Conservation (phyloP, 2,797 vertebrate genomes). For the Borostomias antarcticus region DNA sequence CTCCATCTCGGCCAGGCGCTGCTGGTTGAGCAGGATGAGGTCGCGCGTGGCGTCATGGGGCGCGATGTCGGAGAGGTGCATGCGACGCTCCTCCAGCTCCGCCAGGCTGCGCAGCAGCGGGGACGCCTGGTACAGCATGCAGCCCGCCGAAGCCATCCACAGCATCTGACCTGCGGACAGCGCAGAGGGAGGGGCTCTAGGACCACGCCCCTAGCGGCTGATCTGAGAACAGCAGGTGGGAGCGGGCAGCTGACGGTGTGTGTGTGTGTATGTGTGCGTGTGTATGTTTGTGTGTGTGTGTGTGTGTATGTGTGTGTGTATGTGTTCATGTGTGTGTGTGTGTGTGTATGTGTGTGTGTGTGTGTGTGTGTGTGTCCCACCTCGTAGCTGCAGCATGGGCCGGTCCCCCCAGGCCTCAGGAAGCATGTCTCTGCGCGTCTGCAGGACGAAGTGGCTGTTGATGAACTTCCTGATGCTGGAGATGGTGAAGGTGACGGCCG, state of each 20-base stretch:
- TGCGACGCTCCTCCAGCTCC: constrained; percentile 78
- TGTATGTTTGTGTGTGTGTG: constrained; percentile 9
- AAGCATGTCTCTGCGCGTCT: constrained; percentile 75
- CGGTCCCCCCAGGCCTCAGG: constrained; percentile 71
- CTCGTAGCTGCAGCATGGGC: constrained; percentile 76
- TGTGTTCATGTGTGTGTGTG: not conserved
- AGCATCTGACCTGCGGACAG: constrained; percentile 80
- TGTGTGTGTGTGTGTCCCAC: constrained; percentile 33
- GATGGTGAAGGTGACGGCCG: constrained; percentile 76
- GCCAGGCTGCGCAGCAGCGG: constrained; percentile 77
- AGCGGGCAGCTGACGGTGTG: not conserved
- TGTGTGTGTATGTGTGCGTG: not conserved
- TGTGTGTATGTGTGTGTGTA: constrained; percentile 6
- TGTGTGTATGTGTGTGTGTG: constrained; percentile 17
- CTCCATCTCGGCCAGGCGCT: constrained; percentile 81
- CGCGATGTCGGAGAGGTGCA: constrained; percentile 83
- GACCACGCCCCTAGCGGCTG: not conserved
- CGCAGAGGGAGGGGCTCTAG: not conserved
- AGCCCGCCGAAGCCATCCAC: constrained; percentile 79
- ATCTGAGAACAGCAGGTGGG: not conserved
- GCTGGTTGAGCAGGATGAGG: constrained; percentile 82
- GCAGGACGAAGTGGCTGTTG: constrained; percentile 82
- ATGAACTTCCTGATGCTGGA: constrained; percentile 78
- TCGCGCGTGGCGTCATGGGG: constrained; percentile 81
- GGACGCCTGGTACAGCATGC: constrained; percentile 82